These are phyloP conservation scores for Eurystomus gularis DNA, from an alignment of 2,113 vertebrate species.

Conservation along the genomic window DNA sequence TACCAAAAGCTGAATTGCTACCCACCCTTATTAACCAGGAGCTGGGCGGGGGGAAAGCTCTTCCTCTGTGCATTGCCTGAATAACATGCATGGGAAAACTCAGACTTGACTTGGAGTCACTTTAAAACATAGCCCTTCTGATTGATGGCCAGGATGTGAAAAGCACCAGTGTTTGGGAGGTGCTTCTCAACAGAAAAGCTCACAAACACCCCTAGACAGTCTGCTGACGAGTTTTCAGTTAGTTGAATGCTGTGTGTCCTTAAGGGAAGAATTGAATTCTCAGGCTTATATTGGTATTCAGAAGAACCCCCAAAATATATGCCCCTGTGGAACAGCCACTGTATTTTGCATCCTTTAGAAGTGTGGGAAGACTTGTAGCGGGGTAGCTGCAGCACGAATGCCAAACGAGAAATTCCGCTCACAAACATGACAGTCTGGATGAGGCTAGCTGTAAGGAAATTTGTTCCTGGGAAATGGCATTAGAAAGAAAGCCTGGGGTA, in stretches of 20 bases:
- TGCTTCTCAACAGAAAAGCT: not conserved
- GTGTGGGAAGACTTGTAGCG: not conserved
- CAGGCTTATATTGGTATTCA: not conserved
- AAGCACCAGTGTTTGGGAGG: not conserved
- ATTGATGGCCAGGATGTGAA: not conserved
- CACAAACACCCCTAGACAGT: not conserved
- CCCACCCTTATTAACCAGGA: not conserved
- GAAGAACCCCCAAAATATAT: not conserved
- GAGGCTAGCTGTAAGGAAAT: not conserved
- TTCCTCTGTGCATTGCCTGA: not conserved
- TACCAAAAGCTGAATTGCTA: not conserved
- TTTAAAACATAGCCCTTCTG: not conserved
- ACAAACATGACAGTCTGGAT: not conserved
- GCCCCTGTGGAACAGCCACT: not conserved
- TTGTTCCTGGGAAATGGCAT: not conserved
- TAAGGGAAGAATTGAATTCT: not conserved
- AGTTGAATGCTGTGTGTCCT: not conserved
- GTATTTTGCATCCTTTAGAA: not conserved
- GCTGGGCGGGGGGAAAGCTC: accelerated
- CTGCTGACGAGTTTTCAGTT: not conserved
- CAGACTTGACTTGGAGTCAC: not conserved
- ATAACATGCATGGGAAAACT: accelerated
- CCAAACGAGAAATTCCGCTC: not conserved
- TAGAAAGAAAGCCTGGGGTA: not conserved
- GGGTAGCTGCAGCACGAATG: not conserved